These are phyloP conservation scores for Salticus scenicus DNA, from an alignment of 2,888 invertebrate genomes.

Conservation along the genomic window DNA sequence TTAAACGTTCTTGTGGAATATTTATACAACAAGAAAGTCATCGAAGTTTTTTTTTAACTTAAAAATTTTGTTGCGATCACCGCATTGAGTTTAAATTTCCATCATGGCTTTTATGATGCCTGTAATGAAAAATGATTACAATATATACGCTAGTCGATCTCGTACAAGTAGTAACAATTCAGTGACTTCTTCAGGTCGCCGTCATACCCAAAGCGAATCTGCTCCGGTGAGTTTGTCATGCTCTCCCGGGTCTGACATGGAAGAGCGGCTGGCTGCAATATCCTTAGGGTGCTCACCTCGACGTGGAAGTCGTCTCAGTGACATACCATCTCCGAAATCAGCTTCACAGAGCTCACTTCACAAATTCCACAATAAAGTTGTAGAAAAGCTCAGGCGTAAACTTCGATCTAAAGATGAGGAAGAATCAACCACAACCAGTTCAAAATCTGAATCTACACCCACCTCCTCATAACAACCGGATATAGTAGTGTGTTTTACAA, in stretches of 20 bases:
- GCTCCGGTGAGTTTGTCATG: conserved; percentile 77
- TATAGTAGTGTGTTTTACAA: not conserved
- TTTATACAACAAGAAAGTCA: no score
- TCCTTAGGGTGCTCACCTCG: conserved; percentile 65
- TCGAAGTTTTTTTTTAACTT: no score
- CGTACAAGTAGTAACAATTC: conserved; percentile 78
- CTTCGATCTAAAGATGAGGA: conserved; percentile 78
- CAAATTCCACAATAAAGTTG: conserved; percentile 87
- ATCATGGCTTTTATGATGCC: conserved; percentile 96
- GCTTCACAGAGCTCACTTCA: conserved; percentile 81
- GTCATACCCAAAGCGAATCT: conserved; percentile 58
- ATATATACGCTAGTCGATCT: conserved; percentile 88
- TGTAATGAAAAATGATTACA: conserved; percentile 94
- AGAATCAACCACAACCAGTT: not conserved
- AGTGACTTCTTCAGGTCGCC: conserved; percentile 76
- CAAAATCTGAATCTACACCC: not conserved
- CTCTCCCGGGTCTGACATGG: conserved; percentile 71
- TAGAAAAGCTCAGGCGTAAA: conserved; percentile 86
- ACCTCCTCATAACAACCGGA: not conserved
- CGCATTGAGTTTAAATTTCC: not conserved
- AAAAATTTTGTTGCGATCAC: no score
- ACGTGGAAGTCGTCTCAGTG: conserved; percentile 33
- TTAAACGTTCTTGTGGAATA: no score
- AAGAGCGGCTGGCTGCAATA: conserved; percentile 67
- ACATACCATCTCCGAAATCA: conserved; percentile 59